Evolutionary conservation across 2,113 vertebrate genomes (phyloP).

Genomic region (Passer domesticus): DNA sequence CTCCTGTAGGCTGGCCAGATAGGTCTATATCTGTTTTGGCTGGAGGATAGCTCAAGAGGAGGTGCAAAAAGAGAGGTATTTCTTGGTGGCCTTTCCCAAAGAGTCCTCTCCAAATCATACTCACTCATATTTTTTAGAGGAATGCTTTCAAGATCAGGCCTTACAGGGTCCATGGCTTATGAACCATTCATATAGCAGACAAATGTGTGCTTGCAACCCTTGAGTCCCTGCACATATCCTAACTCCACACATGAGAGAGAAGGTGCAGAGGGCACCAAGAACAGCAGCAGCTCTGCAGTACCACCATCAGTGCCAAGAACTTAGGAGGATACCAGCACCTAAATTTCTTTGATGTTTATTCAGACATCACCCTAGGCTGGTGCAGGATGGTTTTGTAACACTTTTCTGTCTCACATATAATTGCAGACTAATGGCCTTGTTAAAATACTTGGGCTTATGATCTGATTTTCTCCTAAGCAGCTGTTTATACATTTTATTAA

Average conservation of each 20-base stretch:
- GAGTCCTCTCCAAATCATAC: not conserved
- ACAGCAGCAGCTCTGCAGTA: not conserved
- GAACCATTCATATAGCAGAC: fast-evolving
- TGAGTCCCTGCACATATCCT: not conserved
- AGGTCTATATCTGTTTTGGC: not conserved
- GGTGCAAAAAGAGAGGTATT: not conserved
- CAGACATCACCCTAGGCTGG: not conserved
- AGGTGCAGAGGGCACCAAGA: not conserved
- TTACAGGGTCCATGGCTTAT: not conserved
- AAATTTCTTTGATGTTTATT: not conserved
- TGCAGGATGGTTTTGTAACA: not conserved
- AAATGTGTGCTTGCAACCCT: not conserved
- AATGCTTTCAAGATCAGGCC: not conserved
- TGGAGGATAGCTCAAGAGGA: not conserved
- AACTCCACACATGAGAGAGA: not conserved
- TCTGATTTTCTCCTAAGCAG: constrained; percentile 32
- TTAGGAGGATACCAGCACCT: not conserved
- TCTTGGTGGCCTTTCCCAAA: not conserved
- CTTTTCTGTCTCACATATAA: constrained; percentile 3
- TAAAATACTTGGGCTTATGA: constrained; percentile 26
- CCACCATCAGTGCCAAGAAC: not conserved
- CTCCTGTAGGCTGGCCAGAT: not conserved
- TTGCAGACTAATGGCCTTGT: not conserved
- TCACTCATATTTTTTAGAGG: not conserved
- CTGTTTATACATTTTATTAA: constrained; percentile 47